phyloP scores from a whole-genome alignment of 2,113 vertebrate genomes.

The Embiotoca jacksoni region DNA sequence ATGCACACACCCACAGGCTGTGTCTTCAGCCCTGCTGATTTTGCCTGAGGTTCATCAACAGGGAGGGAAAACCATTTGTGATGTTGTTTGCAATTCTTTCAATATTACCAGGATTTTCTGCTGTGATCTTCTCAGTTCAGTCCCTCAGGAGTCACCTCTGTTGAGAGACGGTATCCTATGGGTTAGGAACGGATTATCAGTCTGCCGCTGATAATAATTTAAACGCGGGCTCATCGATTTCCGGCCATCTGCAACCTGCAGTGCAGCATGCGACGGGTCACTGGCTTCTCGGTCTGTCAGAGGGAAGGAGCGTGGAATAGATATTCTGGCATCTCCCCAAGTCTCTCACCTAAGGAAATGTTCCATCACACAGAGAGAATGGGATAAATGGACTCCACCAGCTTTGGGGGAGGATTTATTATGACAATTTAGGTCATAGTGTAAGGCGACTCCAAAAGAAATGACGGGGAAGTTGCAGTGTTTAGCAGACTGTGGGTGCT shows the following conservation, averaged over 20 bases:
- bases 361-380: constrained; percentile 37
- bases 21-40: constrained; percentile 34
- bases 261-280: constrained; percentile 38
- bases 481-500: neutral
- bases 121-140: neutral
- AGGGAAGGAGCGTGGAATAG: constrained; percentile 25
- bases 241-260: constrained; percentile 19
- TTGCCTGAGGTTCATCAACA: constrained; percentile 43
- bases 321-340: constrained; percentile 59
- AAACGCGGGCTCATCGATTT: constrained; percentile 43
- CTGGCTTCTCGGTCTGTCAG: constrained; percentile 32
- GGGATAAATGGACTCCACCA: constrained; percentile 43
- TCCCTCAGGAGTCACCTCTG: constrained; percentile 22
- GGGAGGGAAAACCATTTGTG: neutral
- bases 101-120: neutral
- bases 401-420: constrained; percentile 44
- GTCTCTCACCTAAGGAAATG: constrained; percentile 46
- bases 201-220: constrained; percentile 47
- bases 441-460: constrained; percentile 20
- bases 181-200: constrained; percentile 38
- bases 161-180: neutral
- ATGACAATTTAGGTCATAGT: constrained; percentile 30
- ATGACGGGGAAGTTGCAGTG: neutral
- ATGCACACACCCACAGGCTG: constrained; percentile 30
- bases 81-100: constrained; percentile 10